These are phyloP conservation scores for Tipula vernalis DNA, from an alignment of 2,888 invertebrate species.

Conservation along the genomic window DNA sequence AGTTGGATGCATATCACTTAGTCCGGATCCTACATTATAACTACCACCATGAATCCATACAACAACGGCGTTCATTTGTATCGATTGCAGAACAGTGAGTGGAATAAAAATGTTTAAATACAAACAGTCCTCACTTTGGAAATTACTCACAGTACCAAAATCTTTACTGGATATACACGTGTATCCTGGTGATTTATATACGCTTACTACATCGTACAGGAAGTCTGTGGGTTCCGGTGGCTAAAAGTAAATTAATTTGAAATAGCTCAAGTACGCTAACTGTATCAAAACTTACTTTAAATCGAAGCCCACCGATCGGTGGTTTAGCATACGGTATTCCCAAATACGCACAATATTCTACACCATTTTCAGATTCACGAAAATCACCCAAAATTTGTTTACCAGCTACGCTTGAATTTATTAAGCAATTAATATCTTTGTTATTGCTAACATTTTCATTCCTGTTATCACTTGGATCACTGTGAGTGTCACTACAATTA, in stretches of 20 bases:
- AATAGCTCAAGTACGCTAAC: no score
- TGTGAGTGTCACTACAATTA: background rate
- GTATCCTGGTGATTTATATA: background rate
- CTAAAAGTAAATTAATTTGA: background rate
- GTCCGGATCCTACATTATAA: constrained; percentile 23
- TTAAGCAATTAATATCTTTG: background rate
- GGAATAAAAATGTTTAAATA: background rate
- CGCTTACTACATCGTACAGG: background rate
- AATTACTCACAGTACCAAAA: background rate
- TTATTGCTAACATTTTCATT: background rate
- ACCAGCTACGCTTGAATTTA: background rate
- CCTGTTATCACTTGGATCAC: background rate
- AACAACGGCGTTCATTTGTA: constrained; percentile 26
- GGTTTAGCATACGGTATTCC: constrained; percentile 32
- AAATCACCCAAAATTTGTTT: background rate
- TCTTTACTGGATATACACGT: background rate
- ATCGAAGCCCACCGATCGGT: constrained; percentile 28
- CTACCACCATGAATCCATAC: constrained; percentile 34
- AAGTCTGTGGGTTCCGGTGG: background rate
- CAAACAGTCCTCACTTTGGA: background rate
- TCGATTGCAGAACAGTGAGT: background rate
- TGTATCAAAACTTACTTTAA: constrained; percentile 27
- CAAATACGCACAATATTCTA: constrained; percentile 29
- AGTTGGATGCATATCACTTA: constrained; percentile 27
- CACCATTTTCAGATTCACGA: constrained; percentile 16